Evolutionary conservation across 2,888 invertebrate species (phyloP).

Genomic region (Xestia rhomboidea): DNA sequence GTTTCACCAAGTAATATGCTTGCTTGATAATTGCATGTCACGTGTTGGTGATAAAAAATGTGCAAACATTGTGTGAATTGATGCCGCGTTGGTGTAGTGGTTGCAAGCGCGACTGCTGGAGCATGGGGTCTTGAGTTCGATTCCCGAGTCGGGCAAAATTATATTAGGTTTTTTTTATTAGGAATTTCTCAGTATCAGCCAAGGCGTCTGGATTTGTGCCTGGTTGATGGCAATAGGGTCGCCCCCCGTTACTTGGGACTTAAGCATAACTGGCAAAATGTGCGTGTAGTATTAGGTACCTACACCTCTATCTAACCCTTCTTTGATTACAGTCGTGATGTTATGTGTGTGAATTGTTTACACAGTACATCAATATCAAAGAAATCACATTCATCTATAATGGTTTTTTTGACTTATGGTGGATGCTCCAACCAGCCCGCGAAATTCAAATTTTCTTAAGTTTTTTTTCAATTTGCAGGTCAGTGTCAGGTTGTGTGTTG

Average conservation of each 20-base stretch:
- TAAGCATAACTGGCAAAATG: background rate
- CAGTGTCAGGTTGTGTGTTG: too few relatives aligned
- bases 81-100: background rate
- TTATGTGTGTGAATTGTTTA: background rate
- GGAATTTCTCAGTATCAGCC: background rate
- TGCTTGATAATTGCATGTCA: conserved; percentile 10
- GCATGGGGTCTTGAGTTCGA: background rate
- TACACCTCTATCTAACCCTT: background rate
- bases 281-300: background rate
- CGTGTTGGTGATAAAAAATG: conserved; percentile 17
- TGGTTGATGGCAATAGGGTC: background rate
- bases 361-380: background rate
- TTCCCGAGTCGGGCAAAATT: background rate
- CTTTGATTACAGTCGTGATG: background rate
- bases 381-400: background rate
- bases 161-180: background rate
- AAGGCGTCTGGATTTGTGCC: background rate
- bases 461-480: too few relatives aligned
- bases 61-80: conserved; percentile 5
- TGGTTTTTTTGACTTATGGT: too few relatives aligned
- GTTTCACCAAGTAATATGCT: background rate
- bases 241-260: background rate
- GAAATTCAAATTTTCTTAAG: too few relatives aligned
- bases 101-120: background rate
- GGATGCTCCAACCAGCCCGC: too few relatives aligned